A percentile compares a stretch with the other conserved stretches of the same genome.
Evolutionary conservation across 2,113 vertebrate genomes (phyloP).

Genomic region (Lanius collurio): DNA sequence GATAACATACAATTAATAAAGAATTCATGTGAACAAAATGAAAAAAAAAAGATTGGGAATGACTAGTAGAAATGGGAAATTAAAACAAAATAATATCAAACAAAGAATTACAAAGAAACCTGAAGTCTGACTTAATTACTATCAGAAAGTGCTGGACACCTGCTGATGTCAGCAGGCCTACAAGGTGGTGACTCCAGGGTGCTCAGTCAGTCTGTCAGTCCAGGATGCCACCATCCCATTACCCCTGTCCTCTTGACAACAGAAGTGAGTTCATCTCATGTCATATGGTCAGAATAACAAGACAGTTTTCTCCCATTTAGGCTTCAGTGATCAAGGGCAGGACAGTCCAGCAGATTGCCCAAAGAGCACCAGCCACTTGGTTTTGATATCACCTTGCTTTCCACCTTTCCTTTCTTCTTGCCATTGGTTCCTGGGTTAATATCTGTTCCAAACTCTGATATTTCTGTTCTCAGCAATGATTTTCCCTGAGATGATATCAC

Average conservation of each 20-base stretch:
- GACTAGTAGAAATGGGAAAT: neutral
- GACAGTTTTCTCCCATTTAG: neutral
- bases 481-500: neutral
- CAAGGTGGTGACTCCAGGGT: neutral
- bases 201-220: neutral
- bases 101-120: neutral
- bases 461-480: neutral
- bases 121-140: neutral
- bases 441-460: neutral
- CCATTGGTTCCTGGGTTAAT: rapidly evolving
- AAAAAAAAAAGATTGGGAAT: neutral
- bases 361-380: neutral
- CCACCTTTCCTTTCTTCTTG: neutral
- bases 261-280: neutral
- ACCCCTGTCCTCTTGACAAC: neutral
- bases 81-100: neutral
- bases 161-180: neutral
- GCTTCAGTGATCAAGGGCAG: neutral
- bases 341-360: neutral
- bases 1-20: neutral
- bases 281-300: neutral
- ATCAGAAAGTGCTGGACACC: neutral
- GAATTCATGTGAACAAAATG: neutral
- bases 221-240: neutral
- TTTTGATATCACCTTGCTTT: neutral